phyloP scores from a whole-genome alignment of 30 jellyfish, hydroid and myxozoan species.

The Cassiopea andromeda region DNA sequence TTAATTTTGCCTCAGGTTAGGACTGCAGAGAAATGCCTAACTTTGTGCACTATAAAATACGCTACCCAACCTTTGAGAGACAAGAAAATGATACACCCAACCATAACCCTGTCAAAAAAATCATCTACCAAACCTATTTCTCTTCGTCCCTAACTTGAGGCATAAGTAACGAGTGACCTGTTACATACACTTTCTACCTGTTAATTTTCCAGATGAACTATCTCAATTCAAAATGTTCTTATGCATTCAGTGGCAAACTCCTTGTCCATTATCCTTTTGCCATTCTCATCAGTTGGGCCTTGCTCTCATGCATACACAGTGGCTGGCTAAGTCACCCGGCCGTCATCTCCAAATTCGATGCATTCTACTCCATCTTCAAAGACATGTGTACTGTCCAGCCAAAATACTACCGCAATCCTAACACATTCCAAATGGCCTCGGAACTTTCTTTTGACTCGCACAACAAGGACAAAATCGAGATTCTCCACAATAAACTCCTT shows the following conservation, averaged over 20 bases:
- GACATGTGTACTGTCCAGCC: constrained; percentile 77
- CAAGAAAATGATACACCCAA: no score
- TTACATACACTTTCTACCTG: not conserved
- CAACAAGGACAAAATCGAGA: constrained; percentile 72
- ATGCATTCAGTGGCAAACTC: constrained; percentile 63
- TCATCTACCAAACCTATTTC: no score
- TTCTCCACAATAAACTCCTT: constrained; percentile 61
- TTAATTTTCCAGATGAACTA: constrained; percentile 38
- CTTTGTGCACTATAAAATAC: no score
- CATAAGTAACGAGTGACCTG: no score
- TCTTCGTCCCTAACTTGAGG: no score
- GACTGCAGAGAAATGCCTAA: no score
- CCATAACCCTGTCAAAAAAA: no score
- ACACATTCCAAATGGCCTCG: constrained; percentile 88
- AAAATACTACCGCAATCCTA: constrained; percentile 84
- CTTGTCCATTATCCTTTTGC: constrained; percentile 79
- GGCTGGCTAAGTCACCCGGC: constrained; percentile 87
- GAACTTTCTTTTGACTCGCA: constrained; percentile 74
- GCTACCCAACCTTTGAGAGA: no score
- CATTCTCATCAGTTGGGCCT: constrained; percentile 67
- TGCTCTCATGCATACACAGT: constrained; percentile 50
- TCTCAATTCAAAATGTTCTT: constrained; percentile 74
- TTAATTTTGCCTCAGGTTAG: no score
- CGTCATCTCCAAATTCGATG: constrained; percentile 80
- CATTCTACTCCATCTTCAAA: constrained; percentile 70